Base-by-base conservation (phyloP, 2,113 vertebrate species). In the Alosa alosa region DNA sequence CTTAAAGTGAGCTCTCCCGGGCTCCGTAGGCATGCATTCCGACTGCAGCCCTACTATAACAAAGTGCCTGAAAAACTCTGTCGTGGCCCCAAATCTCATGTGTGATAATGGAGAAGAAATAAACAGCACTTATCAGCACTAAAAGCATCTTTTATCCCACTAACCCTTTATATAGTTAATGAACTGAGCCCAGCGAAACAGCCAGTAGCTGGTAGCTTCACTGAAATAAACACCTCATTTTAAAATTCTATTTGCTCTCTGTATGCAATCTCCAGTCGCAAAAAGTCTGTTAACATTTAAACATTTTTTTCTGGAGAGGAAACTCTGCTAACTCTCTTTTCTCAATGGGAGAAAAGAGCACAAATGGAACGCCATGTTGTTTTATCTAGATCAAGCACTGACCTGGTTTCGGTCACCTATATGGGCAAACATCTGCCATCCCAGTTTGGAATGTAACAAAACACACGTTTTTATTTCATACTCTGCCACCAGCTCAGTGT, bases 311-410 rank as follows among this genome's bases (percentile, higher is more conserved):
- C 31, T 75, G 13, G 31, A 78, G 15, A 78, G 72, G 11, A 78
- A 78, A 36, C 31, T 78, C 0, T 39, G 31, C 10, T 72, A 31
- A 31, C n/a, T 31, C 25, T 72, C 25, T n/a, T 72, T 8, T 11
- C 64, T 31, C 25, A 25, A 6, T 25, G 22, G 22, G 22, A n/a
- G n/a, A 7, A 64, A 72, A 72, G 6, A 72, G 11, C 6, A 86
- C 81, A 90, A 89, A 90, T 57, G 39, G 64, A 81, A 81, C 87
- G 86, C 84, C 83, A 72, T 81, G 86, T 68, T 86, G 83, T 89
- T 90, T 89, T 86, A 93, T 91, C 87, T 91, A 84, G 88, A 92
- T 88, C 89, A 91, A 85, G 86, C 84, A 86, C 84, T 92, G 90
- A 94, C 92, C 93, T 90, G 84, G 31, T 90, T 93, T 75, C 86